Base-by-base conservation (phyloP, 2,797 vertebrate species). In the Cephalopachus bancanus region DNA sequence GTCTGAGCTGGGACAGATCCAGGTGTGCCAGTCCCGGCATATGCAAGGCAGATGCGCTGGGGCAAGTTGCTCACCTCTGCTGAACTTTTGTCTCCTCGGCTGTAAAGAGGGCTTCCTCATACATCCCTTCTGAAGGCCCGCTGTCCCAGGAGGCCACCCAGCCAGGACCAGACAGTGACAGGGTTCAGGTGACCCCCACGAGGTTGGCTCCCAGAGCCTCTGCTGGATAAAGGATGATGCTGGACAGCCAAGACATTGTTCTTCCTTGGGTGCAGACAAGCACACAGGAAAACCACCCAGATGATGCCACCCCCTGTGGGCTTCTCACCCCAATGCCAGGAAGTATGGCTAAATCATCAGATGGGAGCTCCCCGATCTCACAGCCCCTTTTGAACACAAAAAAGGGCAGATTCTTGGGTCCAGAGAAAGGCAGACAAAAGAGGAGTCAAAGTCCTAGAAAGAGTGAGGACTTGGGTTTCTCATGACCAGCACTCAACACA, bases 121-220 rank as follows among this genome's bases (percentile, higher is more conserved):
- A 20, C 11, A 17, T 28, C 53, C 53, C 24, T 28, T 20, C 24
- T 53, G 60, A 51, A 69, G 26, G n/a, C 14, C 5, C 2, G n/a
- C 11, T 20, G 28, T 49, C 67, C 72, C 67, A 51, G 24, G 59
- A 81, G 62, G 0, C 26, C 62, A 19, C 28, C 19, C 19, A 37
- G n/a, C 24, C 20, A 16, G 79, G 51, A 44, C 20, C 24, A 14
- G 62, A 26, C 24, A 26, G 10, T 11, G 10, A 5, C 9, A 9
- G 20, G 10, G 5, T 16, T 1, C 0, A 9, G 37, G 12, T n/a
- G 12, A n/a, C 15, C n/a, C 26, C 44, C 59, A 4, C 2, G 0
- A 62, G 11, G 22, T 5, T 69, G 4, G 62, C 19, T 33, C 57
- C 53, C 53, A 30, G 51, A 74, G 51, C 30, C 37, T 49, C 53